phyloP scores from a whole-genome alignment of 2,888 invertebrate genomes.

The Xylota segnis region DNA sequence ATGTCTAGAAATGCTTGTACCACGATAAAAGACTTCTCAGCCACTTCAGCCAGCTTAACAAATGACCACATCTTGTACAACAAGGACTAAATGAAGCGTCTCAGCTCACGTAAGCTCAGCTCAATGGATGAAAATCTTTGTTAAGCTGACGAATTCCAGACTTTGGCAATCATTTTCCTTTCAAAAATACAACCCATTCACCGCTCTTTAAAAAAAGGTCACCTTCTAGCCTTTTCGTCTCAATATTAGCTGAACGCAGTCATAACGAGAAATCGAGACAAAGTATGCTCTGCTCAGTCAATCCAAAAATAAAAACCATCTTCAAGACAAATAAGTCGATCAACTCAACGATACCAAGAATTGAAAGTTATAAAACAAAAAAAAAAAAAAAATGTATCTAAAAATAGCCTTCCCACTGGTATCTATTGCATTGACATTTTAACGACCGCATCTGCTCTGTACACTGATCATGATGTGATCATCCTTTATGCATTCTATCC shows the following conservation, averaged over 20 bases:
- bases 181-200: too few relatives aligned
- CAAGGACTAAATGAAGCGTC: too few relatives aligned
- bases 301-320: neutral
- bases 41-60: too few relatives aligned
- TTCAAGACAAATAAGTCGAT: conserved; percentile 54
- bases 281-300: neutral
- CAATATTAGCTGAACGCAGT: neutral
- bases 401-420: conserved; percentile 68
- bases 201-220: too few relatives aligned
- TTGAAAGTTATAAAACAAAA: conserved; percentile 64
- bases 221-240: too few relatives aligned
- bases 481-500: conserved; percentile 58
- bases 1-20: too few relatives aligned
- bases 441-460: conserved; percentile 60
- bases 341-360: conserved; percentile 45
- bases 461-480: conserved; percentile 41
- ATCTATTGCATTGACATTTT: conserved; percentile 74
- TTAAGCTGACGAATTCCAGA: too few relatives aligned
- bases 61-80: too few relatives aligned
- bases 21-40: too few relatives aligned
- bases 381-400: conserved; percentile 32
- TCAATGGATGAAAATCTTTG: too few relatives aligned
- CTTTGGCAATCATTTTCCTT: too few relatives aligned
- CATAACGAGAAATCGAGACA: neutral
- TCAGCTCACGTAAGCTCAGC: too few relatives aligned